Base-by-base conservation (phyloP, 2,888 invertebrate species). In the Sphaerophoria taeniata region DNA sequence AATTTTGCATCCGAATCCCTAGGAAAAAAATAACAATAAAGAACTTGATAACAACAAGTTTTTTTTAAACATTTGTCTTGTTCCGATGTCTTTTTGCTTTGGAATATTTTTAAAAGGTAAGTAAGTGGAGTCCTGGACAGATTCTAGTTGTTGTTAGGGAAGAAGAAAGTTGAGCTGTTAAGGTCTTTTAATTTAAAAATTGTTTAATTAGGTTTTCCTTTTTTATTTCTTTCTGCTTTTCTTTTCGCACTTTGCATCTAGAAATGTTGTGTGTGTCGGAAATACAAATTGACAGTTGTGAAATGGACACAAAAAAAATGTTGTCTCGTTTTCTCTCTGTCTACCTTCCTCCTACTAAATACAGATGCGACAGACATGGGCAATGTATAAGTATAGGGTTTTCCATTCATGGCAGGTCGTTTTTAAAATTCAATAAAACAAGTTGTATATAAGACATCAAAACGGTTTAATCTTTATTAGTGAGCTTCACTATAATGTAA, bases 111-210 rank as follows among this genome's bases (percentile, higher is more conserved):
- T 9, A n/a, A n/a, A n/a, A n/a, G n/a, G n/a, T 71, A 81, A 71
- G 81, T 76, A 53, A 67, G 39, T 65, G 56, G 65, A 63, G 34
- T 58, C 45, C 47, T 47, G 58, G n/a, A 39, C 75, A 75, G 47
- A 2, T 33, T 56, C 49, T 56, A 56, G 31, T 55, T 67, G 49
- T 14, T n/a, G n/a, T n/a, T n/a, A n/a, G n/a, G n/a, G n/a, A n/a
- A n/a, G 53, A 47, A 72, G 60, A 55, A 79, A 79, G 84, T 84
- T 84, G 61, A 76, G 84, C 79, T 71, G 84, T 79, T 84, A 76
- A 79, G 76, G 75, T 79, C 75, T 75, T 79, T 79, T 84, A 82
- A 79, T 67, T 71, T 55, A 51, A 71, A 76, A 79, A 79, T 75
- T 72, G 75, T 71, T 74, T 74, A 53, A 75, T 67, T 72, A 55